Percentiles rank a stretch among this genome's conserved stretches.
Evolutionary conservation across 1,140 invertebrate species (phyloP).

Genomic region (Mercenaria mercenaria): DNA sequence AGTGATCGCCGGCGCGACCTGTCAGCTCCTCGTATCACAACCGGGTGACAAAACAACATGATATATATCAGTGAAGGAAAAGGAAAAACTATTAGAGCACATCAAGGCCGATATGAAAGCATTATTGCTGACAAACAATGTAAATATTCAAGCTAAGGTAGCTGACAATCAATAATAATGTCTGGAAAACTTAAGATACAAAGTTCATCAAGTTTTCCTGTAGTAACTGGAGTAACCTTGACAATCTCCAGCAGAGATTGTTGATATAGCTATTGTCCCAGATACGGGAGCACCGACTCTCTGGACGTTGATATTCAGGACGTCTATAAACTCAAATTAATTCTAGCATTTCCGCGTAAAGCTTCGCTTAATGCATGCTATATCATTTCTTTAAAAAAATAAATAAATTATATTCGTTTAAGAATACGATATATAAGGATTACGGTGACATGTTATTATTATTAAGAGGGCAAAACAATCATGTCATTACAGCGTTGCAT

Average conservation of each 20-base stretch:
- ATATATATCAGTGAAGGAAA: background rate
- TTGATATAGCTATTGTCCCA: background rate
- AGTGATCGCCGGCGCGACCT: background rate
- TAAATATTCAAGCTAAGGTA: background rate
- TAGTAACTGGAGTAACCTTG: constrained; percentile 15
- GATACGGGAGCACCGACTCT: constrained; percentile 10
- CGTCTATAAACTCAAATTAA: background rate
- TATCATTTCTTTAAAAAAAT: background rate
- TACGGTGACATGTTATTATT: no score
- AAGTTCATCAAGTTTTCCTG: background rate
- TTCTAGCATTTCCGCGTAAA: background rate
- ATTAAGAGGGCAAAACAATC: no score
- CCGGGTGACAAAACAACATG: background rate
- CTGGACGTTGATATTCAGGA: background rate
- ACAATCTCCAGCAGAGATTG: background rate
- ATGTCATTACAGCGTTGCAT: no score
- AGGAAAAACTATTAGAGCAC: constrained; percentile 1
- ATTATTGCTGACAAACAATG: constrained; percentile 6
- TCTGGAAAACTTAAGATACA: background rate
- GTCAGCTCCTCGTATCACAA: background rate
- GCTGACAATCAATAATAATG: background rate
- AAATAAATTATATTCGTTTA: no score
- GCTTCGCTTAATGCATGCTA: background rate
- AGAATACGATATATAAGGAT: no score
- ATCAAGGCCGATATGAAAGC: background rate